These are phyloP conservation scores for Nibea coibor DNA, from an alignment of 2,113 vertebrate genomes.

Conservation along the genomic window DNA sequence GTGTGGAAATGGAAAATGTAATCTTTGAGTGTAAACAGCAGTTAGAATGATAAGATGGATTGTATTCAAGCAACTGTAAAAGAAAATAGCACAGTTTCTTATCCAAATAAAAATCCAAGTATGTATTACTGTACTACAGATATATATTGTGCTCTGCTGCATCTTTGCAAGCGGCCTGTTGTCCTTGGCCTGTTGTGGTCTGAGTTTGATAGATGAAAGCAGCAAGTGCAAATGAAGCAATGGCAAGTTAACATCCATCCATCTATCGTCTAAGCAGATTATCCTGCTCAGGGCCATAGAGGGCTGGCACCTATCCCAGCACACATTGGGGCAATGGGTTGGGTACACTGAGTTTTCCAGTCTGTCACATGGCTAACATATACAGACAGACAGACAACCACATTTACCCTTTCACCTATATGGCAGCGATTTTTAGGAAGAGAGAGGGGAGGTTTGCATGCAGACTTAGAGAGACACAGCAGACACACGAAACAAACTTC, in stretches of 20 bases:
- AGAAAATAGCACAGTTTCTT: background rate
- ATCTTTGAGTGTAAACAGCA: background rate
- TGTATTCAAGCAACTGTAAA: background rate
- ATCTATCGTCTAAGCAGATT: slow-evolving; percentile 48
- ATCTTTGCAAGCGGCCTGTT: background rate
- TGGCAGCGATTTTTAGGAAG: background rate
- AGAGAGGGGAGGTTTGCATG: background rate
- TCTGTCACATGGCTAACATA: background rate
- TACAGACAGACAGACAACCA: background rate
- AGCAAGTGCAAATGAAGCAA: slow-evolving; percentile 34
- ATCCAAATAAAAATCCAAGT: no score
- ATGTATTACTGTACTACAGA: background rate
- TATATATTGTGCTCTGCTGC: background rate
- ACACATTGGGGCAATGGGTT: background rate
- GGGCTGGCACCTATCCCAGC: background rate
- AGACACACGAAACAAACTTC: no score
- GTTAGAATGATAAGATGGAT: background rate
- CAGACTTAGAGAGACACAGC: background rate
- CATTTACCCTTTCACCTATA: background rate
- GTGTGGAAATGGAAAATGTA: background rate
- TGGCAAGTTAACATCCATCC: slow-evolving; percentile 36
- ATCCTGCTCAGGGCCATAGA: slow-evolving; percentile 32
- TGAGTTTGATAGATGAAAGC: slow-evolving; percentile 44
- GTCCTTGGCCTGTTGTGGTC: background rate
- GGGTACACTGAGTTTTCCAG: background rate